phyloP scores from a whole-genome alignment of 2,888 invertebrate species.

The Tachystola acroxantha region DNA sequence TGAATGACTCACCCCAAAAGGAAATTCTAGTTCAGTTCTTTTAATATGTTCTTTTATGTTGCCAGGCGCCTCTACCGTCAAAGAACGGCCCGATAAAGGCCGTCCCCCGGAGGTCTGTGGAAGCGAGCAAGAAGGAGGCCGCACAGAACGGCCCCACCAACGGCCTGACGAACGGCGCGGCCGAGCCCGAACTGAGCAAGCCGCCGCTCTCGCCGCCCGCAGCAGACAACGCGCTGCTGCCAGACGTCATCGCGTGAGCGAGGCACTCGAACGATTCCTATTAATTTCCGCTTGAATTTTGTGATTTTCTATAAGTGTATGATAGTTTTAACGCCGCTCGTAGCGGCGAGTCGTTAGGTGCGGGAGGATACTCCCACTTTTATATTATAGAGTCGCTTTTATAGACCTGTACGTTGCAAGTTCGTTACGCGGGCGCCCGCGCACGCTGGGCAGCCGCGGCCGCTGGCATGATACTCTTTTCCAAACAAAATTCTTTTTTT shows the following conservation, averaged over 20 bases:
- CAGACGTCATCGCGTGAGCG: slow-evolving; percentile 69
- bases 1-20: too few relatives aligned
- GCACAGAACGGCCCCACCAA: slow-evolving; percentile 11
- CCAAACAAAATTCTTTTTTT: too few relatives aligned
- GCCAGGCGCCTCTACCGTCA: slow-evolving; percentile 41
- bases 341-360: slow-evolving; percentile 66
- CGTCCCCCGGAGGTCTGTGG: slow-evolving; percentile 24
- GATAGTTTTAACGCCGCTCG: slow-evolving; percentile 61
- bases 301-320: slow-evolving; percentile 77
- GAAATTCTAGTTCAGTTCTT: too few relatives aligned
- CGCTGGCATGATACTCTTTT: too few relatives aligned
- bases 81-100: slow-evolving; percentile 40
- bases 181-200: slow-evolving; percentile 39
- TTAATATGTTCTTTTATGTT: too few relatives aligned
- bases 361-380: slow-evolving; percentile 67
- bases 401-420: slow-evolving; percentile 59
- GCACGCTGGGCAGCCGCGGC: slow-evolving; percentile 10
- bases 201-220: slow-evolving; percentile 74
- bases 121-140: slow-evolving; percentile 23
- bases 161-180: slow-evolving; percentile 27
- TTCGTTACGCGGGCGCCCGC: slow-evolving; percentile 26
- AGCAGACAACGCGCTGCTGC: slow-evolving; percentile 57
- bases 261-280: slow-evolving; percentile 53
- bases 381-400: slow-evolving; percentile 76
- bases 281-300: slow-evolving; percentile 77